Evolutionary conservation across 2,797 vertebrate genomes (phyloP), one percentile per base, ranked within the genome.

Genomic region (Myotis myotis): DNA sequence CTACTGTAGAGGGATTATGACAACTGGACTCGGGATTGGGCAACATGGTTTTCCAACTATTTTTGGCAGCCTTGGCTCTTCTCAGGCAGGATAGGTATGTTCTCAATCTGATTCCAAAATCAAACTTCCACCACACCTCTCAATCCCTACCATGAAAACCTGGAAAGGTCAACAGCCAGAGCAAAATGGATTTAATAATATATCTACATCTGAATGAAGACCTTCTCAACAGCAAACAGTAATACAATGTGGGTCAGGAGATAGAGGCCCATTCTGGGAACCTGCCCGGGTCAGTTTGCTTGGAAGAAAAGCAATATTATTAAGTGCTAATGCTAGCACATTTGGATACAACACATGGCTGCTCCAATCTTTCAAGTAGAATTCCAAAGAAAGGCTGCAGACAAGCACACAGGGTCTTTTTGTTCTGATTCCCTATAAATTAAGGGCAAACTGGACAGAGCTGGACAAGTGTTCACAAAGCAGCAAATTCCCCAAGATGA

Each of bases 401-500:
- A 49, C 22, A 95, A 53, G 66, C 38, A 38, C 0, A 55, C 1
- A 20, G 0, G 47, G 64, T 86, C 64, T 19, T 82, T 85, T 71
- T 71, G 33, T 87, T 87, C 81, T 87, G 57, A 75, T 23, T 15
- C 25, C 55, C 38, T 84, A 38, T 71, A 82, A 95, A 44, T 30
- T 53, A 28, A 91, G 28, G 10, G 8, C 55, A 82, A 93, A 88
- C 33, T 89, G 15, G 13, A 82, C 36, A 82, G 64, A 93, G 36
- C n/a, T 79, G 44, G 36, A 76, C 30, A 81, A 85, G 72, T 74
- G 25, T 30, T 30, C 70, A 74, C 74, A 47, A 60, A 57, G 49
- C 53, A 92, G 85, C 64, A 92, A 92, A 94, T 94, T 85, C 74
- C 74, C 87, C 90, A 89, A 64, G 41, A 86, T 74, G 79, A 55